A percentile compares a stretch with the other conserved stretches of the same genome.
These are phyloP conservation scores for Forbesichthys agassizii DNA, from an alignment of 2,113 vertebrate species.

Conservation along the genomic window DNA sequence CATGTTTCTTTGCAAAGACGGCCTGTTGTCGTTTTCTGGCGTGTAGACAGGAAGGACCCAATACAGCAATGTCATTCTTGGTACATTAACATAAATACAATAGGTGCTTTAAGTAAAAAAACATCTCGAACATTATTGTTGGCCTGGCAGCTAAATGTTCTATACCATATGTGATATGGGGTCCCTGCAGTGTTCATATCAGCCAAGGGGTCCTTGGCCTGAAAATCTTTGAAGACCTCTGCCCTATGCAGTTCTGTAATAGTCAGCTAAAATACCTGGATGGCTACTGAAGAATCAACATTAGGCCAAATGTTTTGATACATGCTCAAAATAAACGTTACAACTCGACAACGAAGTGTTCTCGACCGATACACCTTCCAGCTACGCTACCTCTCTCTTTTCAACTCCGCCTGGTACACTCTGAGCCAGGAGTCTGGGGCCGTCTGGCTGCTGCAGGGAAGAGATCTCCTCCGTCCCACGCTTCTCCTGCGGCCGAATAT, in stretches of 20 bases:
- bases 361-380: neutral
- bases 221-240: neutral
- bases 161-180: too few relatives aligned
- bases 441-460: constrained; percentile 58
- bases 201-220: too few relatives aligned
- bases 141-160: too few relatives aligned
- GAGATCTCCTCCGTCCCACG: constrained; percentile 68
- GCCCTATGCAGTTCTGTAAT: constrained; percentile 5
- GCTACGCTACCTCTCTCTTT: constrained; percentile 66
- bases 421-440: constrained; percentile 71
- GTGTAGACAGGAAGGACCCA: constrained; percentile 24
- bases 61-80: constrained; percentile 6
- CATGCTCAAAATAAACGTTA: neutral
- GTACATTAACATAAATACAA: too few relatives aligned
- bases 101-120: too few relatives aligned
- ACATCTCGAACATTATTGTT: too few relatives aligned
- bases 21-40: constrained; percentile 73
- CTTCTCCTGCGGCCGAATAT: constrained; percentile 61
- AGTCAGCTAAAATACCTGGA: too few relatives aligned
- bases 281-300: too few relatives aligned
- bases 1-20: constrained; percentile 71
- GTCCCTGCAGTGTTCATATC: too few relatives aligned
- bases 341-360: neutral
- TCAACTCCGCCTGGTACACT: constrained; percentile 66
- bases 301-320: neutral